Evolutionary conservation across 2,888 invertebrate genomes (phyloP).

Genomic region (Euproctis similis): DNA sequence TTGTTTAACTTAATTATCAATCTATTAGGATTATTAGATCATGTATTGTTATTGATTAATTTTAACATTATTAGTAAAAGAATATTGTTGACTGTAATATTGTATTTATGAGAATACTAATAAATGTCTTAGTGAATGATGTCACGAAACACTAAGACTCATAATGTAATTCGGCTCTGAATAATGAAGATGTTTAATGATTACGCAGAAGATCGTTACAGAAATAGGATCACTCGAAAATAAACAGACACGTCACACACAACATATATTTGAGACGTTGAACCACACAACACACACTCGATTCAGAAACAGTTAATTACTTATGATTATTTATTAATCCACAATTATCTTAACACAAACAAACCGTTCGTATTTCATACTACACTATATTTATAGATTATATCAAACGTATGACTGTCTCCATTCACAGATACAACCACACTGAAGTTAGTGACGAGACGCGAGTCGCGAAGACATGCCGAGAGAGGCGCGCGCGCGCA

Average conservation of each 20-base stretch:
- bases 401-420: conserved; percentile 53
- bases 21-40: too few relatives aligned
- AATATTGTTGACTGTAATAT: too few relatives aligned
- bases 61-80: too few relatives aligned
- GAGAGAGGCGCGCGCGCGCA: conserved; percentile 52
- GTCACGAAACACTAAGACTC: too few relatives aligned
- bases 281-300: conserved; percentile 27
- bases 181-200: conserved; percentile 53
- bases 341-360: conserved; percentile 25
- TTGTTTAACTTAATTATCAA: too few relatives aligned
- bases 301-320: conserved; percentile 4
- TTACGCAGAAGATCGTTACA: conserved; percentile 44
- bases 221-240: conserved; percentile 63
- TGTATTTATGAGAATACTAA: too few relatives aligned
- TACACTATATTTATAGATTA: conserved; percentile 30
- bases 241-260: conserved; percentile 44
- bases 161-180: conserved; percentile 29
- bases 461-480: conserved; percentile 21
- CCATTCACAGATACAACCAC: conserved; percentile 58
- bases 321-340: conserved; percentile 18
- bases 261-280: conserved; percentile 1
- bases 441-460: conserved; percentile 41
- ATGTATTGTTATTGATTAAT: too few relatives aligned
- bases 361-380: conserved; percentile 32
- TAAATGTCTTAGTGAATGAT: too few relatives aligned